Evolutionary conservation across 2,797 vertebrate species (phyloP).

Genomic region (Carcharodon carcharias): DNA sequence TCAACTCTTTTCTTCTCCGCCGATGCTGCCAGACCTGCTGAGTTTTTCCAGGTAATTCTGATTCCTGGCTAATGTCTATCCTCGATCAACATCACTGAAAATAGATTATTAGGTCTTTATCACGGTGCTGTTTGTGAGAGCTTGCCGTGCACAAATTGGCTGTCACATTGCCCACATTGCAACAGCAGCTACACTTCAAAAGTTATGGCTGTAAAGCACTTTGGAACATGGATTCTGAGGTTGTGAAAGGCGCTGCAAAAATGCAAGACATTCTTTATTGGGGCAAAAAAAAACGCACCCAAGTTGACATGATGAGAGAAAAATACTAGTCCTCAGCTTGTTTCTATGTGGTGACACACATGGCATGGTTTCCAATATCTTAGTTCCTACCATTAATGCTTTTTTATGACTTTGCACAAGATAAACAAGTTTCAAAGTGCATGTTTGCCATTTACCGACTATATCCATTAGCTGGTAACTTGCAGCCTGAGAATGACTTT

Average conservation of each 20-base stretch:
- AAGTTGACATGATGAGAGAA: neutral
- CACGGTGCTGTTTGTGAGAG: neutral
- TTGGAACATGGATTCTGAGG: neutral
- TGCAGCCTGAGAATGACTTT: neutral
- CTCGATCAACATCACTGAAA: no score
- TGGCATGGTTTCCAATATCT: neutral
- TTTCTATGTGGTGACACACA: neutral
- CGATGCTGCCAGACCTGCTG: no score
- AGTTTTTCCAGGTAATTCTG: no score
- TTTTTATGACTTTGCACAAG: constrained; percentile 24
- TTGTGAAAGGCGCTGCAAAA: neutral
- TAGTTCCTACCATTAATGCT: neutral
- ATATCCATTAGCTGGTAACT: constrained; percentile 8
- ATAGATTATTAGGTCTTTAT: no score
- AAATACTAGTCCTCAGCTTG: neutral
- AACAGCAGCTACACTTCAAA: neutral
- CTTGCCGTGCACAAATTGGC: neutral
- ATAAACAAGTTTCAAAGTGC: constrained; percentile 25
- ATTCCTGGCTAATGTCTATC: neutral
- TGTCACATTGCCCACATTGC: neutral
- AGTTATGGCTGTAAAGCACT: neutral
- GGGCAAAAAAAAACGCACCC: neutral
- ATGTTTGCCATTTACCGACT: neutral
- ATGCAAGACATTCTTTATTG: neutral
- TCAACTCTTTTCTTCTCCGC: no score